phyloP scores from a whole-genome alignment of 2,888 invertebrate species.

The Cheilosia impressa region DNA sequence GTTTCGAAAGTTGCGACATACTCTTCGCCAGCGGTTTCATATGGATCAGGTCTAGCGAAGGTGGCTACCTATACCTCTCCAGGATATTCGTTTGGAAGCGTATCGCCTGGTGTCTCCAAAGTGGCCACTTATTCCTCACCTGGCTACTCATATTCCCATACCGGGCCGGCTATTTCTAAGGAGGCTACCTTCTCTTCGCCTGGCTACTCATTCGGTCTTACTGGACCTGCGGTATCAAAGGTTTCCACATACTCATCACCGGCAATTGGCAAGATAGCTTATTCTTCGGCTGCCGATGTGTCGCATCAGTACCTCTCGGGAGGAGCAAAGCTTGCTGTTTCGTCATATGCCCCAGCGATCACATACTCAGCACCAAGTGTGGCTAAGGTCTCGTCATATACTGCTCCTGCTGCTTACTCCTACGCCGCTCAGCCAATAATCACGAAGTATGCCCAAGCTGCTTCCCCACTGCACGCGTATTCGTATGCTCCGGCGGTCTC shows the following conservation, averaged over 20 bases:
- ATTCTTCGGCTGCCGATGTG: slow-evolving; percentile 28
- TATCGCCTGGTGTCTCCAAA: slow-evolving; percentile 60
- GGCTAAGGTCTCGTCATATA: slow-evolving; percentile 77
- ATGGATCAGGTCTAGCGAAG: slow-evolving; percentile 64
- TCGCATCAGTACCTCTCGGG: slow-evolving; percentile 54
- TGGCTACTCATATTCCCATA: slow-evolving; percentile 71
- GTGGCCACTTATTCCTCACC: slow-evolving; percentile 76
- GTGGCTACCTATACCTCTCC: slow-evolving; percentile 79
- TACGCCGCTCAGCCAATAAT: slow-evolving; percentile 75
- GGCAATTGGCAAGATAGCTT: slow-evolving; percentile 25
- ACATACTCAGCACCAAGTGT: slow-evolving; percentile 42
- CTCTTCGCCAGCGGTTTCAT: slow-evolving; percentile 76
- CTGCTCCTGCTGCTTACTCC: slow-evolving; percentile 76
- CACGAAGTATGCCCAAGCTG: slow-evolving; percentile 76
- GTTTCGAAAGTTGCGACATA: slow-evolving; percentile 41
- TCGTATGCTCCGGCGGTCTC: slow-evolving; percentile 71
- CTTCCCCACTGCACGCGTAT: slow-evolving; percentile 69
- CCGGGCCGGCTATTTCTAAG: slow-evolving; percentile 73
- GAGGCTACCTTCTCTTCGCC: slow-evolving; percentile 77
- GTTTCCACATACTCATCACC: slow-evolving; percentile 38
- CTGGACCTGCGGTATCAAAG: slow-evolving; percentile 54
- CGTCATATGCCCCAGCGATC: slow-evolving; percentile 74
- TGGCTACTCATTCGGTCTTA: slow-evolving; percentile 59
- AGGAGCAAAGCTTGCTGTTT: slow-evolving; percentile 47
- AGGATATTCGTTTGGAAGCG: slow-evolving; percentile 35